Evolutionary conservation across 2,797 vertebrate species (phyloP).

Genomic region (Hozukius guyotensis): DNA sequence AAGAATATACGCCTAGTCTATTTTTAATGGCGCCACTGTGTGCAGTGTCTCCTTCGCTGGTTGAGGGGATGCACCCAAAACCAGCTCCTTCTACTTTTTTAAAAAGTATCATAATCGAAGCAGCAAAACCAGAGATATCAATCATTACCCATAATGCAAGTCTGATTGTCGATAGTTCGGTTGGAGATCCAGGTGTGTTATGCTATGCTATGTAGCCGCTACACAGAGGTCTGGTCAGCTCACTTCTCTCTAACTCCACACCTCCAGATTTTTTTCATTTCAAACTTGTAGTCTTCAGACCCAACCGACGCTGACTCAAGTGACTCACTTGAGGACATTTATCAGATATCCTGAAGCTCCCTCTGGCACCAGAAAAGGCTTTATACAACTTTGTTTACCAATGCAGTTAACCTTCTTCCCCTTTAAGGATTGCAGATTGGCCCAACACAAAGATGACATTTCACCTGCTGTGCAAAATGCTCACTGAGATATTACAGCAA

Average conservation of each 20-base stretch:
- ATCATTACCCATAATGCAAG: conserved; percentile 10
- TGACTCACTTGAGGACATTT: too few species aligned
- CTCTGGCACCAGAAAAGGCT: background rate
- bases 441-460: background rate
- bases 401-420: background rate
- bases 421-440: background rate
- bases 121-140: background rate
- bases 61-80: too few species aligned
- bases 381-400: background rate
- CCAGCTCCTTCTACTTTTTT: background rate
- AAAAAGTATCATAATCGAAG: background rate
- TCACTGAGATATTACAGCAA: background rate
- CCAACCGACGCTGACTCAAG: background rate
- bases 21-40: too few species aligned
- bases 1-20: too few species aligned
- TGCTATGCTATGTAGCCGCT: background rate
- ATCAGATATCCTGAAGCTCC: background rate
- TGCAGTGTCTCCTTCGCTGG: too few species aligned
- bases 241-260: background rate
- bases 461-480: conserved; percentile 8
- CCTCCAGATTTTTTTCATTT: too few species aligned
- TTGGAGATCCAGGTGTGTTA: background rate
- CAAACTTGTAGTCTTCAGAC: too few species aligned
- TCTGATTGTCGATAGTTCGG: background rate
- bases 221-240: background rate